Conservation (phyloP, 2,888 invertebrate species). For the Eupithecia abbreviata region DNA sequence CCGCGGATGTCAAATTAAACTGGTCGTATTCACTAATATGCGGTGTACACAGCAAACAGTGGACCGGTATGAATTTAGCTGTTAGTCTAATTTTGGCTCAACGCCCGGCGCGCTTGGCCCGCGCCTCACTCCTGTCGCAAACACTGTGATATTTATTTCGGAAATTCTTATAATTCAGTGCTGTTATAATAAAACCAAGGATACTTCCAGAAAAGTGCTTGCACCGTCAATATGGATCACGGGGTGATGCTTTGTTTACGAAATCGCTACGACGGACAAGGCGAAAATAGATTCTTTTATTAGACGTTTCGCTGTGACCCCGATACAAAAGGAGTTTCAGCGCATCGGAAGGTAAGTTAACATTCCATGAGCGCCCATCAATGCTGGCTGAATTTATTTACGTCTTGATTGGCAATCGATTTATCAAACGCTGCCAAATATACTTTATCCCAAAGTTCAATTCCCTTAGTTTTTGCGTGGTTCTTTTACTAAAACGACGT, state of each 20-base stretch:
- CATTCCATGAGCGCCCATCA: conserved; percentile 52
- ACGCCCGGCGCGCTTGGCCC: conserved; percentile 73
- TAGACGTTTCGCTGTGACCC: conserved; percentile 70
- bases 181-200: conserved; percentile 40
- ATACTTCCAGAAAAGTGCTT: conserved; percentile 39
- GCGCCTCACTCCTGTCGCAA: conserved; percentile 63
- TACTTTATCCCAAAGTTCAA: conserved; percentile 52
- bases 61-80: conserved; percentile 66
- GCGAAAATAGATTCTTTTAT: conserved; percentile 80
- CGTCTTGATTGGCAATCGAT: conserved; percentile 71
- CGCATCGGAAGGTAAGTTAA: conserved; percentile 70
- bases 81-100: conserved; percentile 78
- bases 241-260: conserved; percentile 63
- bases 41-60: conserved; percentile 57
- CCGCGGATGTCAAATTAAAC: conserved; percentile 48
- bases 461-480: conserved; percentile 55
- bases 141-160: conserved; percentile 61
- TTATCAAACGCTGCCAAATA: conserved; percentile 64
- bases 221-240: conserved; percentile 57
- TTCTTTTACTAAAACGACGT: conserved; percentile 55
- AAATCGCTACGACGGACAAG: conserved; percentile 52
- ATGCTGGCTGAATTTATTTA: conserved; percentile 61
- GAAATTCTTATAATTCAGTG: conserved; percentile 54
- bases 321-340: conserved; percentile 64
- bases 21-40: conserved; percentile 56